phyloP scores from a whole-genome alignment of 2,888 invertebrate species.

The Fragum sueziense region DNA sequence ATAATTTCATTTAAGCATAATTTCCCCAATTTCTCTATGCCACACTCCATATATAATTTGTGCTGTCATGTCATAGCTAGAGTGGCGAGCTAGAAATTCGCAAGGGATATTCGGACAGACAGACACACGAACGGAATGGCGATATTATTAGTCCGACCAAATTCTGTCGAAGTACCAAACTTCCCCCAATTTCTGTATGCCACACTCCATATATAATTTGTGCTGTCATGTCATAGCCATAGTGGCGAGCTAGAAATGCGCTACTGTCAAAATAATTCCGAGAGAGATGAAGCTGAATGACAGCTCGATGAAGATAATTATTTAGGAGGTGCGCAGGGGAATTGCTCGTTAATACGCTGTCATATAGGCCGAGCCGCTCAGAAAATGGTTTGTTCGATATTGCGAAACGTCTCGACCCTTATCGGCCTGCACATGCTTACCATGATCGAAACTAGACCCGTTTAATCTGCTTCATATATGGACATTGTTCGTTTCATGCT shows the following conservation, averaged over 20 bases:
- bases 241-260: constrained; percentile 56
- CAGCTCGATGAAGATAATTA: constrained; percentile 57
- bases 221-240: constrained; percentile 60
- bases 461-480: too few relatives aligned
- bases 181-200: background rate
- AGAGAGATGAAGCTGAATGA: constrained; percentile 49
- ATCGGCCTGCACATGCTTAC: too few relatives aligned
- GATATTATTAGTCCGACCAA: too few relatives aligned
- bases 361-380: too few relatives aligned
- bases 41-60: constrained; percentile 51
- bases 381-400: too few relatives aligned
- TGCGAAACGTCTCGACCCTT: too few relatives aligned
- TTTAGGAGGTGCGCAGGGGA: constrained; percentile 53
- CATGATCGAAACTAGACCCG: too few relatives aligned
- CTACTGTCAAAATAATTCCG: constrained; percentile 59
- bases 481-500: too few relatives aligned
- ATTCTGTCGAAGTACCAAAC: background rate
- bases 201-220: constrained; percentile 56
- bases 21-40: too few relatives aligned
- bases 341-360: constrained; percentile 60
- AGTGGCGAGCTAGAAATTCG: constrained; percentile 52
- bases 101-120: too few relatives aligned
- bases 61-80: constrained; percentile 57
- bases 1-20: too few relatives aligned
- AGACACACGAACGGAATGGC: too few relatives aligned